Conservation (phyloP, 2,888 invertebrate genomes). For the Eupithecia exiguata region DNA sequence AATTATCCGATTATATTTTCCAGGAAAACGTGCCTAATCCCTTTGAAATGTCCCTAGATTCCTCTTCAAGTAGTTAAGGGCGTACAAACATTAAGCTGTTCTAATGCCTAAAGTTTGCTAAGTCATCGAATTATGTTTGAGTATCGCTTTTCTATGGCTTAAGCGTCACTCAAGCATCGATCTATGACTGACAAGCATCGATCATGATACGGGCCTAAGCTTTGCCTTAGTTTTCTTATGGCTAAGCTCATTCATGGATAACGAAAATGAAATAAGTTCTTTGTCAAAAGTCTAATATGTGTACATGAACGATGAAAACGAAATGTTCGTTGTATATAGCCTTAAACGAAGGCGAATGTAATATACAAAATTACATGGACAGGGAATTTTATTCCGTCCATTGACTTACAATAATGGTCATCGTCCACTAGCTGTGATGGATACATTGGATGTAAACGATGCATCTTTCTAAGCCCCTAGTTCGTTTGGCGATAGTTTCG, state of each 20-base stretch:
- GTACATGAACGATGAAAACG: background rate
- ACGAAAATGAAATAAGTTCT: background rate
- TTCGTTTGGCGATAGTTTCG: too few relatives aligned
- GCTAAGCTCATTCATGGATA: background rate
- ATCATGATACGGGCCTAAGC: background rate
- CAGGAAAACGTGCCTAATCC: background rate
- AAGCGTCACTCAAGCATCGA: too few relatives aligned
- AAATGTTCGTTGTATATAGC: background rate
- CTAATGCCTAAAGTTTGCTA: too few relatives aligned
- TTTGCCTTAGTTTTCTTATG: background rate
- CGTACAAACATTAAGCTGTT: background rate
- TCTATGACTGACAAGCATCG: too few relatives aligned
- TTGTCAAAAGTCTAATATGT: background rate
- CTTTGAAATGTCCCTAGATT: background rate
- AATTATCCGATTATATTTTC: background rate
- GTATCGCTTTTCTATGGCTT: too few relatives aligned
- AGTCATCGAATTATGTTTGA: too few relatives aligned
- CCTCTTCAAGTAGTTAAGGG: background rate
- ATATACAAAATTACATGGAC: constrained; percentile 11
- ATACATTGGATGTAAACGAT: background rate
- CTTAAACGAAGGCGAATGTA: background rate
- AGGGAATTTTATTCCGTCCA: constrained; percentile 26
- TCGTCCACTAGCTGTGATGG: background rate
- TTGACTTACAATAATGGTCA: constrained; percentile 15
- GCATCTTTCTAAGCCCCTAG: background rate